Conservation (phyloP, 2,113 vertebrate species). For the Atrichornis clamosus region DNA sequence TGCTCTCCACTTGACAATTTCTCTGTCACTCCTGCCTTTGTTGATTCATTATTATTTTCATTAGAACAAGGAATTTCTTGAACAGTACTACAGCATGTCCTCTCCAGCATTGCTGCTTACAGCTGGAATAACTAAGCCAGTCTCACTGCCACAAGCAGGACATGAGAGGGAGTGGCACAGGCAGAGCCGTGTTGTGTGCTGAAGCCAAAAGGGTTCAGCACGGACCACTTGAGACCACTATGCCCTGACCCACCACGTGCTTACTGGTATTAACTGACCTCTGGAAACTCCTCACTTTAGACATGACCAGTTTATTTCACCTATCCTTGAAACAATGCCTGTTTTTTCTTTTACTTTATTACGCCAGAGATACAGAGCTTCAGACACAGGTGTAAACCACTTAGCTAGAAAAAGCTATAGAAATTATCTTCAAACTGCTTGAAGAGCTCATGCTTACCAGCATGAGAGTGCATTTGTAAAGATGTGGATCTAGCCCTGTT, state of each 20-base stretch:
- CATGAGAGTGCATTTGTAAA: background rate
- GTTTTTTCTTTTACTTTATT: background rate
- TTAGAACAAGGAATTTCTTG: background rate
- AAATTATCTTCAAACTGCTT: background rate
- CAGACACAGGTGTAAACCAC: background rate
- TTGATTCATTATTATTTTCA: background rate
- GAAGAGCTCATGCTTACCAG: background rate
- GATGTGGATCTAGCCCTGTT: background rate
- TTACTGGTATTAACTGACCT: background rate
- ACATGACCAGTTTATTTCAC: background rate
- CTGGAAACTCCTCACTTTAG: background rate
- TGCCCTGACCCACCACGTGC: background rate
- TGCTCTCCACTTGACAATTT: background rate
- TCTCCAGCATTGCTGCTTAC: background rate
- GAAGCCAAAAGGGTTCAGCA: background rate
- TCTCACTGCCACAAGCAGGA: background rate
- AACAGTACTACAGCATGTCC: background rate
- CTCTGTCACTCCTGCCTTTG: background rate
- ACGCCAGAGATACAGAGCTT: background rate
- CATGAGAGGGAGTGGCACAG: fast-evolving
- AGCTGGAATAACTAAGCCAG: background rate
- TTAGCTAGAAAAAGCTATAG: background rate
- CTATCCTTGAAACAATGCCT: background rate
- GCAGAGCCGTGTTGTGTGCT: fast-evolving
- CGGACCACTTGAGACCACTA: fast-evolving